Conservation (phyloP, 2,797 vertebrate species). For the Heliangelus exortis region DNA sequence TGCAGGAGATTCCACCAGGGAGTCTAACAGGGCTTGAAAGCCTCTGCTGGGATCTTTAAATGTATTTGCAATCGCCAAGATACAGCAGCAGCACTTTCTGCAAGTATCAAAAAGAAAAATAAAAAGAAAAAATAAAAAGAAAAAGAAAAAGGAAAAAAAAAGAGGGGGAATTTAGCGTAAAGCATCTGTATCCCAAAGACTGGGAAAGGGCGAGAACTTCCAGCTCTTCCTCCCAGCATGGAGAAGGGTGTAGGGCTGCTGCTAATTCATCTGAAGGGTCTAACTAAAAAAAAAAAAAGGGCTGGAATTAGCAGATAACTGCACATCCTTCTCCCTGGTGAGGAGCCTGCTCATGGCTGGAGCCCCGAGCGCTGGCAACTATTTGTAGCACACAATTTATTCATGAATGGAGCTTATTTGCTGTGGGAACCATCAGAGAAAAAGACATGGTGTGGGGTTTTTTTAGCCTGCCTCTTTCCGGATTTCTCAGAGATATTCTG, state of each 20-base stretch:
- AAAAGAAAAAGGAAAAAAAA: too few species aligned
- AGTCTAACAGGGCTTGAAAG: not conserved
- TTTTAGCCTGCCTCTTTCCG: not conserved
- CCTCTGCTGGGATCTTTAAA: not conserved
- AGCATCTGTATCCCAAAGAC: not conserved
- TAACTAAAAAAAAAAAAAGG: not conserved
- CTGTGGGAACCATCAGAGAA: not conserved
- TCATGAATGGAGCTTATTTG: not conserved
- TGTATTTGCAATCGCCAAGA: not conserved
- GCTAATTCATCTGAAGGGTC: not conserved
- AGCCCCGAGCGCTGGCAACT: not conserved
- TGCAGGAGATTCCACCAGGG: not conserved
- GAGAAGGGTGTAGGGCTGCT: not conserved
- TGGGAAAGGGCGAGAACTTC: not conserved
- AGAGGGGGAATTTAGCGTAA: not conserved
- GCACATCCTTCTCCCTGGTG: not conserved
- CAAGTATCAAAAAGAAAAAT: fast-evolving
- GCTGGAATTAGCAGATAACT: not conserved
- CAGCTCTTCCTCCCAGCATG: not conserved
- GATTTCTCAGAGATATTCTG: not conserved
- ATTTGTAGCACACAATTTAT: not conserved
- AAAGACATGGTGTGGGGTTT: not conserved
- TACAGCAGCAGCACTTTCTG: not conserved
- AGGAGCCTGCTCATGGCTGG: not conserved
- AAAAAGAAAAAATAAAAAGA: not conserved